Evolutionary conservation across 2,888 invertebrate genomes (phyloP), one percentile per base, ranked within the genome.

Genomic region (Notodonta dromedarius): DNA sequence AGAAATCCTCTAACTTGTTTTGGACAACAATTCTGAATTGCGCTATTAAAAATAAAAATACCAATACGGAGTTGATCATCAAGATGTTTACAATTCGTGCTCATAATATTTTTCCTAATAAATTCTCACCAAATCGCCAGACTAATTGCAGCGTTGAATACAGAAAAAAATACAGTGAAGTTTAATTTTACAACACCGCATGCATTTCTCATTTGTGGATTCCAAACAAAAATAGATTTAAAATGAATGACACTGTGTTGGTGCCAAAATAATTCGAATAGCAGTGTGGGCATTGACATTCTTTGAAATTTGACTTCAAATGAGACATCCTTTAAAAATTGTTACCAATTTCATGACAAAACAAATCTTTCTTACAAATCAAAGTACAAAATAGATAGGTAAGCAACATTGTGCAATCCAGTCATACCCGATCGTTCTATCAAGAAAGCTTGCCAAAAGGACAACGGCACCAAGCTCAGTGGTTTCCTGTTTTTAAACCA

Each of bases 221-320:
- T 81, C 84, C 83, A 74, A 74, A 83, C 88, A 80, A 87, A 90
- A 92, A 91, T 92, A 92, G 90, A 88, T 84, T 80, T 80, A 79
- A 87, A 90, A 90, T 90, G 84, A 89, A 90, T 87, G 90, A 86
- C 87, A 86, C 82, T 81, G 87, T 82, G 83, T 79, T 80, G 82
- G 85, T 91, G 92, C 92, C 92, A 92, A 92, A 91, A 92, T 91
- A 87, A 86, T 90, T 87, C 66, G 82, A 87, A 91, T 93, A 90
- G 83, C 89, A 73, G 58, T 71, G 84, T 90, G 90, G 89, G 79
- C 91, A 85, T 89, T 90, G 89, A 88, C 90, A 76, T 75, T 76
- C 75, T 83, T 86, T 82, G 75, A 80, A 84, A 73, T 65, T 61
- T 69, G 67, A 66, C 55, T 52, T 56, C 24, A 62, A 70, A 70